These are phyloP conservation scores for Myxocyprinus asiaticus DNA, from an alignment of 2,113 vertebrate genomes.

Conservation along the genomic window DNA sequence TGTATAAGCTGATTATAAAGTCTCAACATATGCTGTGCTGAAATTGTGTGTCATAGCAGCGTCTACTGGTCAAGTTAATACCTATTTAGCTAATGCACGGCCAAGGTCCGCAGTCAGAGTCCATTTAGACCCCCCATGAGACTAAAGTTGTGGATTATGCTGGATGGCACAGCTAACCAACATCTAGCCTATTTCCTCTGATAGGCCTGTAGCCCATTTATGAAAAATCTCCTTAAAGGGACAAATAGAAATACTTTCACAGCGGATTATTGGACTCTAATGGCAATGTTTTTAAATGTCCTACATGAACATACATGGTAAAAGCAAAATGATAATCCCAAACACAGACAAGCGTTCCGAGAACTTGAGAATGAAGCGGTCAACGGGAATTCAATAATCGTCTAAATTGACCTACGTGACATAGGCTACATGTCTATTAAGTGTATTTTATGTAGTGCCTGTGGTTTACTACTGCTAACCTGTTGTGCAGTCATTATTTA, in stretches of 20 bases:
- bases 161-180: constrained; percentile 40
- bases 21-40: constrained; percentile 72
- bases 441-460: constrained; percentile 1
- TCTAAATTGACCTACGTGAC: background rate
- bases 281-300: constrained; percentile 70
- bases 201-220: constrained; percentile 74
- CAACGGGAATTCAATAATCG: constrained; percentile 4
- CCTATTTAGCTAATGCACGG: constrained; percentile 72
- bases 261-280: constrained; percentile 80
- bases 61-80: constrained; percentile 67
- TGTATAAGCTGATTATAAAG: constrained; percentile 73
- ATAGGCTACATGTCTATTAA: background rate
- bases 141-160: constrained; percentile 49
- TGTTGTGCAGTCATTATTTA: background rate
- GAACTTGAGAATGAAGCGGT: constrained; percentile 55
- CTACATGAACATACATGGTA: constrained; percentile 61
- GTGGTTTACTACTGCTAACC: background rate
- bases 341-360: constrained; percentile 65
- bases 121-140: constrained; percentile 43
- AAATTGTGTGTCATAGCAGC: constrained; percentile 67
- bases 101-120: constrained; percentile 51
- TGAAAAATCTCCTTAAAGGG: constrained; percentile 79
- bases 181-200: constrained; percentile 58
- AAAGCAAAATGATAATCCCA: constrained; percentile 66
- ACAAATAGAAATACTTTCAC: constrained; percentile 74